A percentile compares a stretch with the other conserved stretches of the same genome.
phyloP scores from a whole-genome alignment of 2,797 vertebrate species.

The Tadarida brasiliensis region DNA sequence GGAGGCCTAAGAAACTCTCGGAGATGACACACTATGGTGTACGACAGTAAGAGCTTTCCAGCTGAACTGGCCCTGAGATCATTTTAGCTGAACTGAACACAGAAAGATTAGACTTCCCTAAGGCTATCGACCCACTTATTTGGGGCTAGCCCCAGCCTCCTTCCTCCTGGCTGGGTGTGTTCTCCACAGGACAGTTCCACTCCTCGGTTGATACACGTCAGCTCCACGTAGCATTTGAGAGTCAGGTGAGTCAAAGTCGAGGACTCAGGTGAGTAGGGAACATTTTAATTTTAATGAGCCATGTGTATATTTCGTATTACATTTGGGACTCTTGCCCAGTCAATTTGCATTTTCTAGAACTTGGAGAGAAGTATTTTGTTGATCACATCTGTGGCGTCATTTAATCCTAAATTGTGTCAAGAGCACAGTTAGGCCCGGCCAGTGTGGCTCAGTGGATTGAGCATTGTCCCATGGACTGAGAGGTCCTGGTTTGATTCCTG shows the following conservation, averaged over 20 bases:
- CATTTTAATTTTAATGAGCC: slow-evolving; percentile 9
- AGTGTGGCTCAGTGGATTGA: too few relatives aligned
- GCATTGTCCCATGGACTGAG: too few relatives aligned
- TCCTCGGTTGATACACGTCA: background rate
- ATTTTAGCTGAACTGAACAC: background rate
- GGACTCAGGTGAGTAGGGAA: background rate
- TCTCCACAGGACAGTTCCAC: background rate
- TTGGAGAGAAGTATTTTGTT: background rate
- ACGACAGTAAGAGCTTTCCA: background rate
- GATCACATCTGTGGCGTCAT: background rate
- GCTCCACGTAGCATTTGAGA: background rate
- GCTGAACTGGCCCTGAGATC: background rate
- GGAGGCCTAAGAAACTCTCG: background rate
- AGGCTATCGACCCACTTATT: background rate
- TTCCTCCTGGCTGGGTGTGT: background rate
- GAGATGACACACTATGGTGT: background rate
- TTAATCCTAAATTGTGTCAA: background rate
- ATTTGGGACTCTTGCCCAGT: background rate
- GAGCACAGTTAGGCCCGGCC: background rate
- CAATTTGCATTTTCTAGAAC: background rate
- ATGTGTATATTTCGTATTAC: background rate
- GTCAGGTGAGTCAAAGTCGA: too few relatives aligned
- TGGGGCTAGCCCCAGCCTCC: background rate
- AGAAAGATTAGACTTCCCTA: background rate
- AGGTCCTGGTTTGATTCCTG: too few relatives aligned